These are phyloP conservation scores for Scophthalmus maximus DNA, from an alignment of 2,113 vertebrate species.

Conservation along the genomic window DNA sequence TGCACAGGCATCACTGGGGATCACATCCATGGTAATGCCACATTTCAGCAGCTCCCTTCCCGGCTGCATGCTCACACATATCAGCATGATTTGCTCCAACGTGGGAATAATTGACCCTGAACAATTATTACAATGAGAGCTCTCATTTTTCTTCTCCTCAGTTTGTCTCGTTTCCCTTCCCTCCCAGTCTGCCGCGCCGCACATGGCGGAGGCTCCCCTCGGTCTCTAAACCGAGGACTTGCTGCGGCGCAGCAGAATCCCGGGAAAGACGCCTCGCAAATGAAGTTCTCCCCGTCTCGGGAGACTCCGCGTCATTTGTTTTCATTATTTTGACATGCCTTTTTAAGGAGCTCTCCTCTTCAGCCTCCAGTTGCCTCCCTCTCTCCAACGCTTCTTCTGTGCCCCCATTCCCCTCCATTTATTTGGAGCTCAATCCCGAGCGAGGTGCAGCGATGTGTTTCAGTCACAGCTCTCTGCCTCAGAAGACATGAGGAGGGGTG, in stretches of 20 bases:
- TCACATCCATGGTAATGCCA: slow-evolving; percentile 82
- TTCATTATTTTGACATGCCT: slow-evolving; percentile 86
- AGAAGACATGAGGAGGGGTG: slow-evolving; percentile 60
- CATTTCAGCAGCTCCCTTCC: slow-evolving; percentile 80
- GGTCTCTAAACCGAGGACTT: slow-evolving; percentile 57
- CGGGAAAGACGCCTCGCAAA: slow-evolving; percentile 73
- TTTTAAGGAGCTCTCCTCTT: slow-evolving; percentile 78
- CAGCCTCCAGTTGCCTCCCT: slow-evolving; percentile 53
- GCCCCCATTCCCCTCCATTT: slow-evolving; percentile 54
- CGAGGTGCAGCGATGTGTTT: slow-evolving; percentile 79
- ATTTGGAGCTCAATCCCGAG: slow-evolving; percentile 78
- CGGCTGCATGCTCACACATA: slow-evolving; percentile 82
- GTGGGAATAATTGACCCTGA: slow-evolving; percentile 93
- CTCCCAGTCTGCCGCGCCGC: slow-evolving; percentile 7
- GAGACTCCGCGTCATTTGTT: slow-evolving; percentile 84
- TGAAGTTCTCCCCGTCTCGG: slow-evolving; percentile 83
- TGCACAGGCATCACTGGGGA: slow-evolving; percentile 82
- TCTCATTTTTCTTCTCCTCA: slow-evolving; percentile 79
- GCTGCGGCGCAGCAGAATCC: slow-evolving; percentile 57
- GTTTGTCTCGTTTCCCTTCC: slow-evolving; percentile 26
- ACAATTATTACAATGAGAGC: slow-evolving; percentile 84
- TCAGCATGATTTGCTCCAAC: slow-evolving; percentile 86
- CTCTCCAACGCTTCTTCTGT: slow-evolving; percentile 31
- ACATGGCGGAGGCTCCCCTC: slow-evolving; percentile 17
- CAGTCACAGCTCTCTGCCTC: slow-evolving; percentile 81